Percentiles rank a stretch among this genome's conserved stretches.
Conservation (phyloP, 2,113 vertebrate genomes). For the Cichladusa arquata region DNA sequence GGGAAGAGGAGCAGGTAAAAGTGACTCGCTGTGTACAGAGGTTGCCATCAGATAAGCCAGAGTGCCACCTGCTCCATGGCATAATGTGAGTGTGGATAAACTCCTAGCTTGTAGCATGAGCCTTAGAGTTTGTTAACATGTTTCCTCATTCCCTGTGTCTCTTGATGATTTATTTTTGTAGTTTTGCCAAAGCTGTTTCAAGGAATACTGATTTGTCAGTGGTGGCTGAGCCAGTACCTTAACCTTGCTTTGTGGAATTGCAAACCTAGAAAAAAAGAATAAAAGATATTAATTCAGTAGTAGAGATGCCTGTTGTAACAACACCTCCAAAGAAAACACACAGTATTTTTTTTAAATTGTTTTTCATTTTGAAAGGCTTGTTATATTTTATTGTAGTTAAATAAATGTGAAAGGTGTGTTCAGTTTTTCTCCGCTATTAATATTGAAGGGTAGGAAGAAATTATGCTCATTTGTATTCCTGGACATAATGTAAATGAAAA, state of each 20-base stretch:
- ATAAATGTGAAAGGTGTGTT: neutral
- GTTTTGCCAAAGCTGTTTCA: neutral
- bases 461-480: conserved; percentile 31
- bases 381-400: conserved; percentile 26
- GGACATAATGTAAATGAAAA: conserved; percentile 29
- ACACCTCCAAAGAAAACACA: neutral
- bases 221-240: neutral
- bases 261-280: neutral
- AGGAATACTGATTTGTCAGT: neutral
- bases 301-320: neutral
- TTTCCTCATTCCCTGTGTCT: neutral
- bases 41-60: neutral
- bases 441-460: conserved; percentile 10
- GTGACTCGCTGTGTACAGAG: neutral
- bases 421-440: conserved; percentile 25
- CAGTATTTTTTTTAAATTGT: neutral
- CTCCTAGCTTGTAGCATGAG: neutral
- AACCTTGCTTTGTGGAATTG: neutral
- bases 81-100: neutral
- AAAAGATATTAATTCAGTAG: neutral
- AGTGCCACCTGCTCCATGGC: neutral
- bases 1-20: neutral
- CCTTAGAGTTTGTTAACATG: neutral
- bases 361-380: neutral
- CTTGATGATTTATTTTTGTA: neutral